Conservation (phyloP, 2,797 vertebrate species). For the Parauchenoglanis ngamensis region DNA sequence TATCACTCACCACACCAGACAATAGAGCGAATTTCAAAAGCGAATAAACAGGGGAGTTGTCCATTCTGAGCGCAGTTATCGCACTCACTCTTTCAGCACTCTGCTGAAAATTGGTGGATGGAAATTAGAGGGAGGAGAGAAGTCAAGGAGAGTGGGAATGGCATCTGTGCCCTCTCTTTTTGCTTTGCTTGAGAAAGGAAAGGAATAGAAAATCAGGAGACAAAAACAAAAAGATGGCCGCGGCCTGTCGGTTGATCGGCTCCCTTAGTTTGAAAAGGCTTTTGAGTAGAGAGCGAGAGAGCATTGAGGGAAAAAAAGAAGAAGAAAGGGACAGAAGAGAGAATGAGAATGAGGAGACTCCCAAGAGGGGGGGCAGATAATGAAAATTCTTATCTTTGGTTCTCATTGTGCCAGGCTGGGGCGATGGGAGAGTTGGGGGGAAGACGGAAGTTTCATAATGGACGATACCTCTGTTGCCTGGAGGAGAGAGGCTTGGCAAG, state of each 20-base stretch:
- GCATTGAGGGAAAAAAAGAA: conserved; percentile 20
- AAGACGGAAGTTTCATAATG: conserved; percentile 54
- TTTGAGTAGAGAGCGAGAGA: conserved; percentile 68
- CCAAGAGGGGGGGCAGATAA: conserved; percentile 59
- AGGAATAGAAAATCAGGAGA: conserved; percentile 48
- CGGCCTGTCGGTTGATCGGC: conserved; percentile 70
- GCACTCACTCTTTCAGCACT: conserved; percentile 43
- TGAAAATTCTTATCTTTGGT: conserved; percentile 66
- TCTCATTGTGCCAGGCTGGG: conserved; percentile 60
- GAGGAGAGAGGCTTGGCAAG: conserved; percentile 35
- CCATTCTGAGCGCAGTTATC: conserved; percentile 80
- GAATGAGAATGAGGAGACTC: conserved; percentile 48
- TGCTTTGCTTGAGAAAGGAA: conserved; percentile 66
- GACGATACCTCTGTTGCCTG: conserved; percentile 46
- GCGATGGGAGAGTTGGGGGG: conserved; percentile 57
- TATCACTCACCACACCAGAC: conserved; percentile 78
- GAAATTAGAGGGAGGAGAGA: conserved; percentile 46
- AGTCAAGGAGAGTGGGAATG: conserved; percentile 44
- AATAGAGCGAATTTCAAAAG: conserved; percentile 83
- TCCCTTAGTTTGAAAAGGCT: conserved; percentile 58
- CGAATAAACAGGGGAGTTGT: conserved; percentile 82
- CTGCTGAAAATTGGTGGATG: conserved; percentile 45
- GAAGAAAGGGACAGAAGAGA: conserved; percentile 36
- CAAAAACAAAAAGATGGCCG: conserved; percentile 63
- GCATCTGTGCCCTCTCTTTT: conserved; percentile 64